A percentile compares a stretch with the other conserved stretches of the same genome.
Evolutionary conservation across 2,113 vertebrate species (phyloP).

Genomic region (Apeltes quadracus): DNA sequence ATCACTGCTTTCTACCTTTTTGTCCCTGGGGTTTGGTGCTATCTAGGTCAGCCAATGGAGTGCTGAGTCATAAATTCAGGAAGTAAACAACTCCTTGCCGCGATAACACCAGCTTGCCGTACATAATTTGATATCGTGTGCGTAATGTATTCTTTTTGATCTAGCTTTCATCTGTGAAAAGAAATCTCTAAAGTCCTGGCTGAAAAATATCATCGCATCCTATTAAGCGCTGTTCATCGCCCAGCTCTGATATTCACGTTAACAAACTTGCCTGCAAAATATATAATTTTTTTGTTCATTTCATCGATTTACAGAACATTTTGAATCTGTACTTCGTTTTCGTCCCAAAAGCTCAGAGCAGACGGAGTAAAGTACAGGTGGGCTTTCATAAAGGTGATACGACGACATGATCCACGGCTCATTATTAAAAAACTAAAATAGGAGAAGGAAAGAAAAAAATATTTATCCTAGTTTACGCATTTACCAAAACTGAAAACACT

Average conservation of each 20-base stretch:
- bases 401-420: neutral
- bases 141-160: conserved; percentile 61
- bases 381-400: neutral
- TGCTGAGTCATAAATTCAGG: conserved; percentile 57
- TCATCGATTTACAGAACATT: conserved; percentile 6
- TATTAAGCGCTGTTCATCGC: neutral
- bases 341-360: conserved; percentile 7
- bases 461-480: neutral
- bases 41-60: conserved; percentile 60
- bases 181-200: conserved; percentile 20
- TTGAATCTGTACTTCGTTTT: conserved; percentile 24
- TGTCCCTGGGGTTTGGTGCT: conserved; percentile 29
- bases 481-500: conserved; percentile 48
- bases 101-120: conserved; percentile 49
- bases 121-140: conserved; percentile 52
- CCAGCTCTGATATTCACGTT: conserved; percentile 8
- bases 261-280: conserved; percentile 14
- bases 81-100: conserved; percentile 50
- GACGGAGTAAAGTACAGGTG: neutral
- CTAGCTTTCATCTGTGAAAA: conserved; percentile 45
- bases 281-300: neutral
- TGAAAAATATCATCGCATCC: conserved; percentile 20
- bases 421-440: neutral
- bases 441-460: neutral
- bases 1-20: conserved; percentile 38